These are phyloP conservation scores for Beroe ovata DNA, from an alignment of 37 sponge, comb jelly and placozoan genomes.

Conservation along the genomic window DNA sequence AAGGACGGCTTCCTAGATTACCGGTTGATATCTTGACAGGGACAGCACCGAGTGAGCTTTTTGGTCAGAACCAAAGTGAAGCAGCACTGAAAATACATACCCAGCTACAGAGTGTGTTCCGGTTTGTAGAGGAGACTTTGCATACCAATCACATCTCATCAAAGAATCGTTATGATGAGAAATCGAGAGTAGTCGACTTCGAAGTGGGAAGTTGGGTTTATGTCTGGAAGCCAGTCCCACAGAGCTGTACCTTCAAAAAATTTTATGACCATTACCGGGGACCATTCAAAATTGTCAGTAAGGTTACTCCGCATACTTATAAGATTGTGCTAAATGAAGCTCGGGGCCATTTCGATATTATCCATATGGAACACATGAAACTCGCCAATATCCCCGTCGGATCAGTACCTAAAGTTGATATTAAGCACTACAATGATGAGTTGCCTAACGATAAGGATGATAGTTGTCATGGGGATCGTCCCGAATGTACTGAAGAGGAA, in stretches of 20 bases:
- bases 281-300: neutral
- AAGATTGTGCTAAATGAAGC: neutral
- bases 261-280: slow-evolving; percentile 35
- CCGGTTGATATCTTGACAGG: neutral
- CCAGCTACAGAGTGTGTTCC: neutral
- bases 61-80: neutral
- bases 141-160: neutral
- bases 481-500: neutral
- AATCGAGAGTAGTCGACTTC: neutral
- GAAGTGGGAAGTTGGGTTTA: slow-evolving; percentile 16
- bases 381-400: neutral
- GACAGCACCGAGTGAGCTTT: neutral
- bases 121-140: neutral
- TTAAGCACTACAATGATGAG: neutral
- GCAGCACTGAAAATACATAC: neutral
- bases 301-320: neutral
- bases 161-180: neutral
- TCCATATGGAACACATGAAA: neutral
- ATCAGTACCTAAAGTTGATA: neutral
- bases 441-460: neutral
- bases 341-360: neutral
- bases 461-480: neutral
- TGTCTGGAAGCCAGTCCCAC: neutral
- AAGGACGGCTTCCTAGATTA: neutral
- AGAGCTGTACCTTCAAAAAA: neutral